Evolutionary conservation across 1,140 invertebrate species (phyloP).

Genomic region (Macrocentrus cingulum): DNA sequence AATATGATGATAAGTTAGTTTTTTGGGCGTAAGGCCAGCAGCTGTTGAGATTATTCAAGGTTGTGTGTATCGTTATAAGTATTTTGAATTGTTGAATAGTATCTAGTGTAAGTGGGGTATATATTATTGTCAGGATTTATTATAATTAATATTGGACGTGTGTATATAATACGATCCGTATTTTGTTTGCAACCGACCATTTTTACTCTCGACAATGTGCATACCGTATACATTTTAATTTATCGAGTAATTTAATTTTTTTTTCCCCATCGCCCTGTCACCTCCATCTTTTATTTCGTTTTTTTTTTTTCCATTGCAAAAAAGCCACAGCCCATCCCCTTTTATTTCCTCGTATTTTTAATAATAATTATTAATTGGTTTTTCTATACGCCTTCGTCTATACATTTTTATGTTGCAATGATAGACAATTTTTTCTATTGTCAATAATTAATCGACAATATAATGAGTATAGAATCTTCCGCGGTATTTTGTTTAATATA

Average conservation of each 20-base stretch:
- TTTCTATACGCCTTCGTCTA: no score
- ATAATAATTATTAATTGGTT: no score
- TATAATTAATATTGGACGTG: constrained; percentile 2
- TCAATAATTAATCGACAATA: background rate
- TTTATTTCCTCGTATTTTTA: no score
- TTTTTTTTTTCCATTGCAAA: no score
- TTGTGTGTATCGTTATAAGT: constrained; percentile 60
- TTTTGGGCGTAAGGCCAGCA: constrained; percentile 51
- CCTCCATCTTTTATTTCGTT: no score
- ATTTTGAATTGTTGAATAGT: constrained; percentile 60
- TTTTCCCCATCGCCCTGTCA: no score
- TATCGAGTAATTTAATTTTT: no score
- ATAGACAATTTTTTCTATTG: background rate
- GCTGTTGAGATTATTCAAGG: constrained; percentile 61
- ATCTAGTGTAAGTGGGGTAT: constrained; percentile 31
- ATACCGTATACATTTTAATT: no score
- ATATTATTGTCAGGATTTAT: background rate
- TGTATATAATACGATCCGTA: constrained; percentile 2
- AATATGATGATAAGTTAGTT: constrained; percentile 43
- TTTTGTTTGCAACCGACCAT: background rate
- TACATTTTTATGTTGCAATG: background rate
- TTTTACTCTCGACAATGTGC: no score
- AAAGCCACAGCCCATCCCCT: no score
- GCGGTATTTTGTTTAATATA: constrained; percentile 19
- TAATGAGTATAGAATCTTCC: background rate